These are phyloP conservation scores for Oryzias sinensis DNA, from an alignment of 2,797 vertebrate species.

Conservation along the genomic window DNA sequence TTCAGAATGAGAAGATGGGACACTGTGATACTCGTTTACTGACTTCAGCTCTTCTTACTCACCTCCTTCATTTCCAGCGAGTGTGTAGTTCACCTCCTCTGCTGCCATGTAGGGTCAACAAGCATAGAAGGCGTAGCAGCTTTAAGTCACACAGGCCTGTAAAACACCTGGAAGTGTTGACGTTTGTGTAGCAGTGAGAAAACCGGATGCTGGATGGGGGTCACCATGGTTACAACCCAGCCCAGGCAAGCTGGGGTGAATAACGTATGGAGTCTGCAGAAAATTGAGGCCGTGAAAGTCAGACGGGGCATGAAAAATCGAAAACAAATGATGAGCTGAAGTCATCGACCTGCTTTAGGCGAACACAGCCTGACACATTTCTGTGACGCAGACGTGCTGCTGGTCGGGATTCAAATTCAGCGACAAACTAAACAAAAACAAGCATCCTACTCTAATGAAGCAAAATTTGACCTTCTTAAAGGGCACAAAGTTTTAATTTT, in stretches of 20 bases:
- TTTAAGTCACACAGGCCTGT: constrained; percentile 34
- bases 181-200: constrained; percentile 7
- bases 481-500: too few species aligned
- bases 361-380: background rate
- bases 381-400: background rate
- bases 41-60: constrained; percentile 44
- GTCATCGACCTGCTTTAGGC: background rate
- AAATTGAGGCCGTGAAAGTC: background rate
- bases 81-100: background rate
- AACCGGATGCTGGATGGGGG: constrained; percentile 1
- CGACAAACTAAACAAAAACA: too few species aligned
- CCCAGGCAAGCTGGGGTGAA: constrained; percentile 14
- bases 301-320: background rate
- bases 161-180: constrained; percentile 24
- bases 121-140: constrained; percentile 18
- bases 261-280: constrained; percentile 5
- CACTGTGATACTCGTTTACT: constrained; percentile 1
- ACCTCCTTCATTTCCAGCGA: constrained; percentile 14
- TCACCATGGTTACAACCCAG: constrained; percentile 31
- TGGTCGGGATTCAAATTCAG: background rate
- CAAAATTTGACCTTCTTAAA: too few species aligned
- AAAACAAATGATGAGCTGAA: background rate
- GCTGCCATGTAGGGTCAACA: constrained; percentile 35
- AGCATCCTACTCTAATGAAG: too few species aligned
- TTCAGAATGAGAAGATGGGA: constrained; percentile 24